A percentile compares a stretch with the other conserved stretches of the same genome.
Evolutionary conservation across 2,888 invertebrate genomes (phyloP).

Genomic region (Meteorus cinctellus): DNA sequence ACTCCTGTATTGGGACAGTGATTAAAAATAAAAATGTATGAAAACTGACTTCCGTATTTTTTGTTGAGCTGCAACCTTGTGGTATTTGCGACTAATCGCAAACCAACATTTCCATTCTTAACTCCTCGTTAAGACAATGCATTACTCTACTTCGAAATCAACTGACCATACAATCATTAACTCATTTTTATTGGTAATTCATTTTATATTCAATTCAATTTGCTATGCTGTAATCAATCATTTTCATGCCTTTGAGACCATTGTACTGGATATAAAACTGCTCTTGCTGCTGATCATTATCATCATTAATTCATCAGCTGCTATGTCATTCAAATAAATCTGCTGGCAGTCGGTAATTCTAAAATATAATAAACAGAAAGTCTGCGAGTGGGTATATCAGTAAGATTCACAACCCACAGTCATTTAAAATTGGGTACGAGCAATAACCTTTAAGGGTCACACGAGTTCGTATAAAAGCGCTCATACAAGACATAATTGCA

Average conservation of each 20-base stretch:
- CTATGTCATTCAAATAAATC: constrained; percentile 18
- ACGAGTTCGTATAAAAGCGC: neutral
- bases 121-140: neutral
- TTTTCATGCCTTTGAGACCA: neutral
- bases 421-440: constrained; percentile 41
- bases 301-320: constrained; percentile 4
- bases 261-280: neutral
- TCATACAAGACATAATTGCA: neutral
- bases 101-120: neutral
- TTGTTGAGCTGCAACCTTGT: neutral
- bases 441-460: constrained; percentile 32
- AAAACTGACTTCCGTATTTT: neutral
- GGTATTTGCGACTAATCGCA: neutral
- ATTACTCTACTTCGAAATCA: neutral
- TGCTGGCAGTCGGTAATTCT: constrained; percentile 14
- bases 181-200: neutral
- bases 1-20: neutral
- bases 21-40: neutral
- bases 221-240: neutral
- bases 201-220: neutral
- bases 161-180: neutral
- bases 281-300: neutral
- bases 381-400: constrained; percentile 25
- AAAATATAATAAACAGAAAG: constrained; percentile 30
- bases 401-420: constrained; percentile 29